Percentiles rank a stretch among this genome's conserved stretches.
phyloP scores from a whole-genome alignment of 2,888 invertebrate species.

The Nesidiocoris tenuis region DNA sequence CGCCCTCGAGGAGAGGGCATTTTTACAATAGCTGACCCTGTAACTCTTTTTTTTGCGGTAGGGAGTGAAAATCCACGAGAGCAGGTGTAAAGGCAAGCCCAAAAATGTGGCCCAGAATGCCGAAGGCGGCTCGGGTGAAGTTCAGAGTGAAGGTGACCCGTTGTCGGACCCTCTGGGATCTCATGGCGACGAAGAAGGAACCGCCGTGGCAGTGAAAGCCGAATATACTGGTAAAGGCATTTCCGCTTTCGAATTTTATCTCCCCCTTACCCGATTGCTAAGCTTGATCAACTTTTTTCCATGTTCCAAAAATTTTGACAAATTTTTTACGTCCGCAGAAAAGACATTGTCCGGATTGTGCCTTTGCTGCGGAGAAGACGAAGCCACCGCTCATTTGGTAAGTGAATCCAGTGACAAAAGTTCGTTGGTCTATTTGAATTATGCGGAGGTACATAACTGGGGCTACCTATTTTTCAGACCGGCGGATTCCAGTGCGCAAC shows the following conservation, averaged over 20 bases:
- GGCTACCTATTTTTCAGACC: conserved; percentile 55
- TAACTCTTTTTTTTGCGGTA: no score
- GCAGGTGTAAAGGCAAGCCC: conserved; percentile 39
- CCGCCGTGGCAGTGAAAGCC: neutral
- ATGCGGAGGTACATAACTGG: no score
- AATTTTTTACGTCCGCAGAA: neutral
- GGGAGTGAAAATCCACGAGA: conserved; percentile 45
- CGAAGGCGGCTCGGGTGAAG: conserved; percentile 2
- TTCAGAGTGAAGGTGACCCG: conserved; percentile 1
- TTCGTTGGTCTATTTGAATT: no score
- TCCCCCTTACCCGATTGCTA: no score
- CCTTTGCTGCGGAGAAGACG: conserved; percentile 62
- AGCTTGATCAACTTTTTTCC: no score
- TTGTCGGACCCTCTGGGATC: conserved; percentile 3
- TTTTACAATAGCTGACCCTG: no score
- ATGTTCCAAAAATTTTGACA: no score
- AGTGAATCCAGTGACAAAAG: no score
- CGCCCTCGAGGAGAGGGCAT: no score
- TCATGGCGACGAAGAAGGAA: neutral
- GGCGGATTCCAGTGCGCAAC: conserved; percentile 60
- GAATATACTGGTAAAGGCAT: neutral
- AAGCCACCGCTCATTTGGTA: conserved; percentile 60
- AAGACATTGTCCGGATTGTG: conserved; percentile 52
- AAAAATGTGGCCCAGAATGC: no score
- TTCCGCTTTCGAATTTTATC: no score